Evolutionary conservation across 1,140 invertebrate species (phyloP).

Genomic region (Lamellibrachia luymesi): DNA sequence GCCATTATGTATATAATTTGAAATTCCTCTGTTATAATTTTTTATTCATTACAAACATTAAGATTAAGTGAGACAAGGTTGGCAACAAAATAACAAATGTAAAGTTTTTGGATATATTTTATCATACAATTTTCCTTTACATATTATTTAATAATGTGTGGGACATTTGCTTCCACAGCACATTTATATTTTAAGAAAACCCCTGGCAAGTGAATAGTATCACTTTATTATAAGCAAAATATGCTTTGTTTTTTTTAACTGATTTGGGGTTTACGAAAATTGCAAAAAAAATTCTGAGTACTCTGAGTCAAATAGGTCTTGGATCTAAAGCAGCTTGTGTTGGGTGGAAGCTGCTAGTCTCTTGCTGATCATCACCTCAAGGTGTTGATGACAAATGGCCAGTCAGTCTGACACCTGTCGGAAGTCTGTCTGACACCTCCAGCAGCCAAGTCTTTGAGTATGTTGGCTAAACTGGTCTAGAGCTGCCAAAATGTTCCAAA

Average conservation of each 20-base stretch:
- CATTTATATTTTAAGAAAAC: too few relatives aligned
- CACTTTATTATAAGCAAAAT: too few relatives aligned
- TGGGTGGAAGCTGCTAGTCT: not conserved
- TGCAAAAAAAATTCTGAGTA: not conserved
- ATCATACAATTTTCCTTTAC: not conserved
- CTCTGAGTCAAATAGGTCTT: not conserved
- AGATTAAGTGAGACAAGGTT: too few relatives aligned
- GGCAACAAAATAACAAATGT: not conserved
- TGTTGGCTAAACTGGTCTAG: not conserved
- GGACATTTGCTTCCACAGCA: too few relatives aligned
- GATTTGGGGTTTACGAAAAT: not conserved
- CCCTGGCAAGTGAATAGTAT: too few relatives aligned
- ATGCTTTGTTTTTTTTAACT: not conserved
- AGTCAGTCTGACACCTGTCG: not conserved
- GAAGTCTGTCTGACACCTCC: not conserved
- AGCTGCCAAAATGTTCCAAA: not conserved
- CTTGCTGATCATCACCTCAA: not conserved
- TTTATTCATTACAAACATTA: too few relatives aligned
- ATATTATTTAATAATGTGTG: not conserved
- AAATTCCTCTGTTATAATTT: too few relatives aligned
- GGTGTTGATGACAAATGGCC: not conserved
- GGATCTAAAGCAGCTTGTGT: not conserved
- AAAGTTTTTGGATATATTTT: not conserved
- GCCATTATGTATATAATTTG: not conserved
- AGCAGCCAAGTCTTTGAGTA: not conserved